Conservation (phyloP, 2,113 vertebrate genomes). For the Carlito syrichta region DNA sequence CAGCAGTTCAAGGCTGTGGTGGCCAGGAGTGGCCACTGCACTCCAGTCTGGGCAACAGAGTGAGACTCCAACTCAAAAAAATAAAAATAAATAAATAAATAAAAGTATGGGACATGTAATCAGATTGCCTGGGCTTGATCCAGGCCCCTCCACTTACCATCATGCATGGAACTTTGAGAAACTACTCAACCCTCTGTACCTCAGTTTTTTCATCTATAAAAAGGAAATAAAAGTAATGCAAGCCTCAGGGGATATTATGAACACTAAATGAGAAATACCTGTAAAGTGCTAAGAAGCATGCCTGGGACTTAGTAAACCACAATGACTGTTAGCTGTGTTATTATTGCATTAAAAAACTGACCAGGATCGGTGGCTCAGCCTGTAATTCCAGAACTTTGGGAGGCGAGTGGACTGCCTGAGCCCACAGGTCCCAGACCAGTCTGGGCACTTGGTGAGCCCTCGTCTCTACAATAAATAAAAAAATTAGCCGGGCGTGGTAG, state of each 20-base stretch:
- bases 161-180: not conserved
- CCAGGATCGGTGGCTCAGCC: too few relatives aligned
- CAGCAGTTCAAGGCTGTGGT: too few relatives aligned
- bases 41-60: too few relatives aligned
- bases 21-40: too few relatives aligned
- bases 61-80: too few relatives aligned
- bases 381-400: too few relatives aligned
- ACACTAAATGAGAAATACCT: not conserved
- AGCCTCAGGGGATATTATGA: not conserved
- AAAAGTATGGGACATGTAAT: not conserved
- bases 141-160: not conserved
- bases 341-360: not conserved
- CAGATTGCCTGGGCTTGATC: not conserved
- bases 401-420: too few relatives aligned
- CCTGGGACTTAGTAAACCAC: not conserved
- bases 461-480: too few relatives aligned
- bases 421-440: too few relatives aligned
- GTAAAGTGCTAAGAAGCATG: not conserved
- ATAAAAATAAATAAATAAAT: too few relatives aligned
- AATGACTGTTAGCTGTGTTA: not conserved
- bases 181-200: not conserved
- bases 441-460: too few relatives aligned
- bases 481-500: too few relatives aligned
- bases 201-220: not conserved
- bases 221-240: not conserved